Conservation (phyloP, 1,140 invertebrate species). For the Conus betulinus region DNA sequence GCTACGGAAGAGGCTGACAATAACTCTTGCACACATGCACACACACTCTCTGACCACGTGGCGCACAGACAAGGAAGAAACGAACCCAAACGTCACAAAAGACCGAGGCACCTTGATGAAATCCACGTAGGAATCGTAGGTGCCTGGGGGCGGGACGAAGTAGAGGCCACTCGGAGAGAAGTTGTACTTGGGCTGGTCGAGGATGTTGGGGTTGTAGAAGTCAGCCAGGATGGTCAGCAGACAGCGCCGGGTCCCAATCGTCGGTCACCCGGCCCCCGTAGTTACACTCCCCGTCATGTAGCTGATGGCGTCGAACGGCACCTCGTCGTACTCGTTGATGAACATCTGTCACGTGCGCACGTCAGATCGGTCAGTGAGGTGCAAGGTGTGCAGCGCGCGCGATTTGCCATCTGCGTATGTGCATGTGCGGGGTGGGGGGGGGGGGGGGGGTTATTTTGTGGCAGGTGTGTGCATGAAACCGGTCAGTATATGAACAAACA, state of each 20-base stretch:
- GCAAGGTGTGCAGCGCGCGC: too few species aligned
- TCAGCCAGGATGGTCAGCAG: conserved; percentile 72
- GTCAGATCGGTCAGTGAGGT: too few species aligned
- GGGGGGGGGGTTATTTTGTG: too few species aligned
- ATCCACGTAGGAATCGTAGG: conserved; percentile 83
- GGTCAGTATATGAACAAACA: too few species aligned
- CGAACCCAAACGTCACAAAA: too few species aligned
- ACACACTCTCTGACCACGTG: too few species aligned
- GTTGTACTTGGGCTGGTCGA: conserved; percentile 79
- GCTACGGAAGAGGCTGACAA: too few species aligned
- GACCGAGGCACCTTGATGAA: conserved; percentile 81
- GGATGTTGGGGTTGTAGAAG: conserved; percentile 79
- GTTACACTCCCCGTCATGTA: conserved; percentile 77
- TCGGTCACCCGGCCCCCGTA: conserved; percentile 77
- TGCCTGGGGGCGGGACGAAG: conserved; percentile 83
- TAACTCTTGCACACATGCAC: too few species aligned
- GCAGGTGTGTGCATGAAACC: too few species aligned
- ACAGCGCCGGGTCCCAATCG: conserved; percentile 74
- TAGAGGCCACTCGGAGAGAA: conserved; percentile 84
- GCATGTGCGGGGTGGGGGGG: too few species aligned
- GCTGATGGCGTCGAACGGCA: conserved; percentile 75
- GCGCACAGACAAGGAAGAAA: too few species aligned
- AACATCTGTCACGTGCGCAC: conserved; percentile 65
- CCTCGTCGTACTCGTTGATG: conserved; percentile 75
- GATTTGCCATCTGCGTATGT: too few species aligned